Conservation (phyloP, 1,140 invertebrate species). For the Zeugodacus cucurbitae region DNA sequence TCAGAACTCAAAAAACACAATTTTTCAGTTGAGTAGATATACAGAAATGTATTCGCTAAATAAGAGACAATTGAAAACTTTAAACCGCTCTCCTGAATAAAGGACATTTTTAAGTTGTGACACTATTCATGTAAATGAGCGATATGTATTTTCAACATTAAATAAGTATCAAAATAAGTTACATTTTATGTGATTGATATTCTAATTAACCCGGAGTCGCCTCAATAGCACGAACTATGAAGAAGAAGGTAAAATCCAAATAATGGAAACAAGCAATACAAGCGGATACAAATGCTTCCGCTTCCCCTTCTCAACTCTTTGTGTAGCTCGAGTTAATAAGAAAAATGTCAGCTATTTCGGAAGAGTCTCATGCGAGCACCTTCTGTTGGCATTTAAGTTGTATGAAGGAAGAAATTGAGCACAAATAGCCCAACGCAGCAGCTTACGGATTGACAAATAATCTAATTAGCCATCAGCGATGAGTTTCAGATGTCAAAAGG, state of each 20-base stretch:
- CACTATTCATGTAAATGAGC: no score
- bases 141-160: no score
- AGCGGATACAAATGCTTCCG: not conserved
- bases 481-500: conserved; percentile 49
- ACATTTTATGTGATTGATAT: not conserved
- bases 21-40: no score
- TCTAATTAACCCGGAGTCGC: not conserved
- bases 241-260: not conserved
- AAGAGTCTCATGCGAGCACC: not conserved
- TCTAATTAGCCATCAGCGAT: conserved; percentile 62
- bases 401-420: not conserved
- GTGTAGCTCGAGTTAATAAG: conserved; percentile 18
- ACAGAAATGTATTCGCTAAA: no score
- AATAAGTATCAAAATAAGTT: no score
- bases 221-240: not conserved
- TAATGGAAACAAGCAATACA: not conserved
- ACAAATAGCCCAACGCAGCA: not conserved
- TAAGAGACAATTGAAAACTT: no score
- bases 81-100: no score
- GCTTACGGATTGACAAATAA: conserved; percentile 57
- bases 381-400: not conserved
- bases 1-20: no score
- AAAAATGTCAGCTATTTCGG: conserved; percentile 8
- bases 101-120: no score
- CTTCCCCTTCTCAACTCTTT: not conserved